A percentile compares a stretch with the other conserved stretches of the same genome.
phyloP scores from a whole-genome alignment of 2,113 vertebrate species.

The Grammomys surdaster region DNA sequence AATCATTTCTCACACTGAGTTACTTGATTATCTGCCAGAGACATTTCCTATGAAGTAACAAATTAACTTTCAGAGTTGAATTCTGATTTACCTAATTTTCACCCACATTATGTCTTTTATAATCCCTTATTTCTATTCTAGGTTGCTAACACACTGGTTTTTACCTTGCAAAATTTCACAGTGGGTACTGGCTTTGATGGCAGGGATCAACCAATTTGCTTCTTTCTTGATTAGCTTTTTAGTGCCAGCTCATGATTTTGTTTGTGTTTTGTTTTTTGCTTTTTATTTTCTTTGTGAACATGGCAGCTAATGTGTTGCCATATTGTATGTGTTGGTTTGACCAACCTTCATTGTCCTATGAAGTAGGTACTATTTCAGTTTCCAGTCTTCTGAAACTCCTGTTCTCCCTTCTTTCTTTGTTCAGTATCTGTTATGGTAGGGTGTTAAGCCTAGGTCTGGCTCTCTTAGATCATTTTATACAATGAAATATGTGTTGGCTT shows the following conservation, averaged over 20 bases:
- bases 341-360: not conserved
- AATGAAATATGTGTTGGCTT: not conserved
- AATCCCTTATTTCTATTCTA: slow-evolving; percentile 21
- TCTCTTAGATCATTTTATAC: not conserved
- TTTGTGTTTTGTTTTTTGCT: too few species aligned
- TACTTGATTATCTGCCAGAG: slow-evolving; percentile 32
- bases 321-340: not conserved
- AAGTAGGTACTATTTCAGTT: not conserved
- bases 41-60: slow-evolving; percentile 45
- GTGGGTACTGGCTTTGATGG: not conserved
- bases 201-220: not conserved
- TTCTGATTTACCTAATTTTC: slow-evolving; percentile 48
- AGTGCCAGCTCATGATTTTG: not conserved
- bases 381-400: not conserved
- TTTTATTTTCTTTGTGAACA: not conserved
- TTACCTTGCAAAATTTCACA: not conserved
- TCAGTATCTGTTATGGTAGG: not conserved
- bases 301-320: not conserved
- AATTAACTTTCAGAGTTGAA: slow-evolving; percentile 35
- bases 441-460: not conserved
- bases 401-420: not conserved
- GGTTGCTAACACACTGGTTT: not conserved
- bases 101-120: not conserved
- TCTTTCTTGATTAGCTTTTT: slow-evolving; percentile 37
- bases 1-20: slow-evolving; percentile 48